These are phyloP conservation scores for Philotrypesis tridentata DNA, from an alignment of 1,140 invertebrate genomes.

Conservation along the genomic window DNA sequence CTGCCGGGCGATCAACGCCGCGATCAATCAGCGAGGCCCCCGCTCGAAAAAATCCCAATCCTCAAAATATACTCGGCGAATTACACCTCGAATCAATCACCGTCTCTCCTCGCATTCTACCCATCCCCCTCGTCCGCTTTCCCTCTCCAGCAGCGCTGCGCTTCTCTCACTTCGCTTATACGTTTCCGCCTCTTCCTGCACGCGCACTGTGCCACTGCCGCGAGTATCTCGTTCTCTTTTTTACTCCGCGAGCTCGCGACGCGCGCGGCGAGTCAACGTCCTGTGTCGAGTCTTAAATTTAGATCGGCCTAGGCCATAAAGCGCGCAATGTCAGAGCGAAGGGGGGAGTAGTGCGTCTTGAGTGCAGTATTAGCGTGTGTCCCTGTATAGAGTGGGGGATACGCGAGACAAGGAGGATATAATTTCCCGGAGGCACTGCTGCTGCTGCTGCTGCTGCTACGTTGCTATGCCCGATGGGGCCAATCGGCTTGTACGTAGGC, in stretches of 20 bases:
- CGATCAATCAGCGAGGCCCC: not conserved
- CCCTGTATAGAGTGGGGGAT: too few relatives aligned
- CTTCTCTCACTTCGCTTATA: not conserved
- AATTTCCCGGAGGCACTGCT: slow-evolving; percentile 21
- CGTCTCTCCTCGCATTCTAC: not conserved
- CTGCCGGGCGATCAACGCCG: not conserved
- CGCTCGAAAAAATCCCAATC: not conserved
- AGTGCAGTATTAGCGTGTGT: not conserved
- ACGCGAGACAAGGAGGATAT: not conserved
- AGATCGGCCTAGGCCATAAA: slow-evolving; percentile 31
- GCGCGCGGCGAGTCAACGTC: slow-evolving; percentile 37
- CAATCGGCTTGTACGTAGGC: not conserved
- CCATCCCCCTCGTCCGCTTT: not conserved
- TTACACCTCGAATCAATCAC: not conserved
- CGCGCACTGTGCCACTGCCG: not conserved
- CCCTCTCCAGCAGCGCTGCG: not conserved
- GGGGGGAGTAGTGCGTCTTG: not conserved
- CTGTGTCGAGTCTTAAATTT: slow-evolving; percentile 42
- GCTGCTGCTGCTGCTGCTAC: not conserved
- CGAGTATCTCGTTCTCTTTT: not conserved
- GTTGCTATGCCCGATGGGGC: not conserved
- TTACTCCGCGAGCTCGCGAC: not conserved
- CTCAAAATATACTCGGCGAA: not conserved
- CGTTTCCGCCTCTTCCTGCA: slow-evolving; percentile 14
- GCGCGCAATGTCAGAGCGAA: not conserved